phyloP scores from a whole-genome alignment of 2,888 invertebrate genomes.

The Carpatolechia fugitivella region DNA sequence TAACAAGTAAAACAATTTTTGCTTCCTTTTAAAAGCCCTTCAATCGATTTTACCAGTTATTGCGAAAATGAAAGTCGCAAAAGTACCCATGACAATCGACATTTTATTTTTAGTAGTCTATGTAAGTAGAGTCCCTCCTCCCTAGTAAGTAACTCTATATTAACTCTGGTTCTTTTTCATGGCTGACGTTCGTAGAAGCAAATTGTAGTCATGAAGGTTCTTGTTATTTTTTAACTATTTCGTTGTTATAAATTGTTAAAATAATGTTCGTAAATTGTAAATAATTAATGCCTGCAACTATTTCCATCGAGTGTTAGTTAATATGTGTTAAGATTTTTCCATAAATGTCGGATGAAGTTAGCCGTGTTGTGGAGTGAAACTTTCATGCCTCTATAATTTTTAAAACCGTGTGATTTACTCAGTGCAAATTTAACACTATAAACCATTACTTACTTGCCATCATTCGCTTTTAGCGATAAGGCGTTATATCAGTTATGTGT shows the following conservation, averaged over 20 bases:
- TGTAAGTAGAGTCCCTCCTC: neutral
- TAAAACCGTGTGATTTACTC: conserved; percentile 23
- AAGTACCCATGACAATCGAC: no score
- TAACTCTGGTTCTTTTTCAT: conserved; percentile 72
- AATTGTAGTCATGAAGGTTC: conserved; percentile 77
- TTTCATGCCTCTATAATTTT: conserved; percentile 35
- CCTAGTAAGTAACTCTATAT: conserved; percentile 23
- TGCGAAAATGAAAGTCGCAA: no score
- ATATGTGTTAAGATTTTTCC: conserved; percentile 39
- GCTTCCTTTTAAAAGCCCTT: no score
- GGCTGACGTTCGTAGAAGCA: conserved; percentile 72
- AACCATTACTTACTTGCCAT: neutral
- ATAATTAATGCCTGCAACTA: conserved; percentile 22
- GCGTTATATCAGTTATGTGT: neutral
- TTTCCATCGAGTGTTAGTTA: conserved; percentile 1
- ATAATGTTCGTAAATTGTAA: conserved; percentile 33
- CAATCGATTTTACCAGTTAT: no score
- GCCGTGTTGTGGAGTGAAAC: conserved; percentile 48
- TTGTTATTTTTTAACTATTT: conserved; percentile 45
- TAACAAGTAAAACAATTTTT: no score
- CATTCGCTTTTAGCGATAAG: neutral
- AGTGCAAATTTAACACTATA: neutral
- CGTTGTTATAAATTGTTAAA: conserved; percentile 33
- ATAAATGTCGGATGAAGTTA: conserved; percentile 46
- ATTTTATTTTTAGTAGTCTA: no score